A percentile compares a stretch with the other conserved stretches of the same genome.
Conservation (phyloP, 2,888 invertebrate genomes). For the Anoplius nigerrimus region DNA sequence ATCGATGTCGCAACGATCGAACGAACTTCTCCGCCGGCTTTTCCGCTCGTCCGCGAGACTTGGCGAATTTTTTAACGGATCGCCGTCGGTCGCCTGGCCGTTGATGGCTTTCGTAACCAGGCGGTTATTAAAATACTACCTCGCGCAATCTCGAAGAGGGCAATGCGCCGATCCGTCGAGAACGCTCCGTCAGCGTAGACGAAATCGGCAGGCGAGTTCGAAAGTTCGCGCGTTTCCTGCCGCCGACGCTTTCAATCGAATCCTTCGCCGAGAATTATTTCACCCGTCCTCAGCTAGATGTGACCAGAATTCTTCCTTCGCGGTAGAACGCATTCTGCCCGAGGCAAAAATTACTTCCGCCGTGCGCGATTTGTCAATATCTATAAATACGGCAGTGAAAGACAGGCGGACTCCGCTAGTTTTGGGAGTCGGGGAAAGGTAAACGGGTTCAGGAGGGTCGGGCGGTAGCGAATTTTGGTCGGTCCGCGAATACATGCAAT, state of each 20-base stretch:
- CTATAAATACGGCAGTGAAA: background rate
- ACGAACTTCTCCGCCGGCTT: slow-evolving; percentile 26
- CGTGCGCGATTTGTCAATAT: background rate
- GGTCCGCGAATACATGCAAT: slow-evolving; percentile 22
- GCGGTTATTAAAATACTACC: slow-evolving; percentile 8
- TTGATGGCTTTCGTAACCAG: slow-evolving; percentile 37
- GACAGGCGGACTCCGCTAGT: background rate
- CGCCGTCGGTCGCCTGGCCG: too few relatives aligned
- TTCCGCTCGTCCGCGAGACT: background rate
- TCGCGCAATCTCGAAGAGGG: slow-evolving; percentile 7
- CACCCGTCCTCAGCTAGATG: too few relatives aligned
- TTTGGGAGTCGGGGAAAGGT: background rate
- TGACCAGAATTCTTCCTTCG: too few relatives aligned
- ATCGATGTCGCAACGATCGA: slow-evolving; percentile 8
- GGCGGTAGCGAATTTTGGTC: slow-evolving; percentile 39
- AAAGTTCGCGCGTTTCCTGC: too few relatives aligned
- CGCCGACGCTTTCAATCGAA: too few relatives aligned
- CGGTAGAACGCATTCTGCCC: background rate
- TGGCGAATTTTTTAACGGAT: too few relatives aligned
- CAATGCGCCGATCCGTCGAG: slow-evolving; percentile 36
- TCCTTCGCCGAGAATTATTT: too few relatives aligned
- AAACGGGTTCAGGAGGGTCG: slow-evolving; percentile 3
- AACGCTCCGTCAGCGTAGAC: slow-evolving; percentile 1
- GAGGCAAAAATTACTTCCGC: slow-evolving; percentile 19
- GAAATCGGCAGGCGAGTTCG: slow-evolving; percentile 22